phyloP scores from a whole-genome alignment of 2,888 invertebrate species.

The Ephialtes manifestator region DNA sequence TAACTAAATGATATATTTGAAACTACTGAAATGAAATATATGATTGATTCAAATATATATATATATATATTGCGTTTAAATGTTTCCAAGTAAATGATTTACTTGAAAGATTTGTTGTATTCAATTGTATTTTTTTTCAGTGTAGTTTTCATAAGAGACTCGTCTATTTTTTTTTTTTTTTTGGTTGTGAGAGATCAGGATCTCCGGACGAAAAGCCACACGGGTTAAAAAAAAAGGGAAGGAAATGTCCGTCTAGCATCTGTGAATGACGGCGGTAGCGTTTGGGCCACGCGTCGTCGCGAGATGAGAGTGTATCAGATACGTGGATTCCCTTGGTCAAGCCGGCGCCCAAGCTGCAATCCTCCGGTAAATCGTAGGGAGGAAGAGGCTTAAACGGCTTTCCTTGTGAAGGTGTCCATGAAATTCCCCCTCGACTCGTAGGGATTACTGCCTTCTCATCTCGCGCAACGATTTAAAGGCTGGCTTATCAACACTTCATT shows the following conservation, averaged over 20 bases:
- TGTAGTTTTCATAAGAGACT: slow-evolving; percentile 20
- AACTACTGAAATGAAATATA: too few relatives aligned
- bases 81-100: too few relatives aligned
- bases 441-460: slow-evolving; percentile 46
- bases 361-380: slow-evolving; percentile 47
- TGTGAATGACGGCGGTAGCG: slow-evolving; percentile 37
- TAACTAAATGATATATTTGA: too few relatives aligned
- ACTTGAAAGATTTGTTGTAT: too few relatives aligned
- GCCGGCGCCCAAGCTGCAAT: slow-evolving; percentile 11
- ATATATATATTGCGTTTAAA: too few relatives aligned
- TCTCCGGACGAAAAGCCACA: slow-evolving; percentile 40
- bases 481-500: slow-evolving; percentile 45
- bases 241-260: slow-evolving; percentile 1
- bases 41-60: too few relatives aligned
- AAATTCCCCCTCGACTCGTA: background rate
- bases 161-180: too few relatives aligned
- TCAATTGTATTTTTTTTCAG: too few relatives aligned
- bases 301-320: slow-evolving; percentile 30
- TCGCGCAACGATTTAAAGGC: slow-evolving; percentile 39
- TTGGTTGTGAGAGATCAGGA: slow-evolving; percentile 24
- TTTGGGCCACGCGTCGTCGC: slow-evolving; percentile 45
- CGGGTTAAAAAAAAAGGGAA: slow-evolving; percentile 13
- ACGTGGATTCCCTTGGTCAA: slow-evolving; percentile 8
- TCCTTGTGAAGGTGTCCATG: slow-evolving; percentile 20
- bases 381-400: slow-evolving; percentile 41